These are phyloP conservation scores for Drosophila orosa DNA, from an alignment of 1,140 invertebrate genomes.

Conservation along the genomic window DNA sequence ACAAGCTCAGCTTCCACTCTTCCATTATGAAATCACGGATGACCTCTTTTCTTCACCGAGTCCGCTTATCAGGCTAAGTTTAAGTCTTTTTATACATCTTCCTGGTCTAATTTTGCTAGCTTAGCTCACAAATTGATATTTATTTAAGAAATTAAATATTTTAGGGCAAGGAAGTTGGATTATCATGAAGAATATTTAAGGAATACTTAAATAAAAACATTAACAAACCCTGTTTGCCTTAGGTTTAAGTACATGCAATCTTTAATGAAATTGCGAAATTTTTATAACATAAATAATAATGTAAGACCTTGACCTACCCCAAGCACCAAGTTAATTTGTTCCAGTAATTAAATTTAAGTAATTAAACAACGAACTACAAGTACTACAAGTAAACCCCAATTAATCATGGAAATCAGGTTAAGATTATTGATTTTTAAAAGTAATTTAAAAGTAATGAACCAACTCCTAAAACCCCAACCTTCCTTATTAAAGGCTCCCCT, in stretches of 20 bases:
- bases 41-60: constrained; percentile 39
- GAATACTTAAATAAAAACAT: background rate
- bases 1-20: constrained; percentile 17
- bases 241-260: background rate
- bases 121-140: background rate
- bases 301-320: constrained; percentile 4
- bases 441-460: no score
- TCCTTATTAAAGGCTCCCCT: background rate
- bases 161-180: background rate
- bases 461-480: no score
- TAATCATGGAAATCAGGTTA: background rate
- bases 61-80: constrained; percentile 47
- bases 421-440: background rate
- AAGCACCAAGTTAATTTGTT: background rate
- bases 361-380: no score
- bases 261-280: background rate
- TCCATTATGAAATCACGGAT: constrained; percentile 22
- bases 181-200: background rate
- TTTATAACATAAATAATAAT: background rate
- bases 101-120: no score
- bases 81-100: background rate
- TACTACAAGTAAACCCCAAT: background rate
- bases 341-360: background rate
- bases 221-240: background rate
- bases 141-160: background rate